phyloP scores from a whole-genome alignment of 2,113 vertebrate species.

The Hystrix brachyura region DNA sequence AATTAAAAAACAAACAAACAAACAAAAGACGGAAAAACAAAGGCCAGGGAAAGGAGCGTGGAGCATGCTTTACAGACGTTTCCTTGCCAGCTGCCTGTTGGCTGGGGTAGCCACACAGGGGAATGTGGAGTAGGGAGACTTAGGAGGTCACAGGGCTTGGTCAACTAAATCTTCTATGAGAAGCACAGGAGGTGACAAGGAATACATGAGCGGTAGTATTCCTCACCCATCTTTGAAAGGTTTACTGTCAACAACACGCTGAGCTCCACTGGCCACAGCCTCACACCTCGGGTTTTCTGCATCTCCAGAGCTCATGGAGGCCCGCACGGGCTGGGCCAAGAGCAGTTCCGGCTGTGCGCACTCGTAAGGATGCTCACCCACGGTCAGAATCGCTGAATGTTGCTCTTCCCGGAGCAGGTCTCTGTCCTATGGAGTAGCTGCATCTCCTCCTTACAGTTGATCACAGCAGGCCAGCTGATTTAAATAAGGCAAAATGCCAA shows the following conservation, averaged over 20 bases:
- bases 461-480: background rate
- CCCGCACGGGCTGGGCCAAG: no score
- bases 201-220: background rate
- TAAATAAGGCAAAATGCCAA: background rate
- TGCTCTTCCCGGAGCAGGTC: no score
- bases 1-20: no score
- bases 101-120: background rate
- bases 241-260: background rate
- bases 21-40: background rate
- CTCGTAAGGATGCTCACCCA: background rate
- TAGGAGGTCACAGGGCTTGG: background rate
- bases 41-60: no score
- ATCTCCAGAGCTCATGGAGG: background rate
- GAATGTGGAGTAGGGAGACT: background rate
- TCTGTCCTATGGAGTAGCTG: background rate
- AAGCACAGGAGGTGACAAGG: fast-evolving
- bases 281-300: background rate
- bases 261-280: background rate
- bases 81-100: background rate
- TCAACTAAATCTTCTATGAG: background rate
- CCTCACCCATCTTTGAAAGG: background rate
- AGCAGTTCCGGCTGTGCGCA: no score
- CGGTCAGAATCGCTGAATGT: background rate
- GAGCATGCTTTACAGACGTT: background rate
- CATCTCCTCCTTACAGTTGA: background rate